Conservation (phyloP, 2,797 vertebrate genomes). For the Xerus rutilus region DNA sequence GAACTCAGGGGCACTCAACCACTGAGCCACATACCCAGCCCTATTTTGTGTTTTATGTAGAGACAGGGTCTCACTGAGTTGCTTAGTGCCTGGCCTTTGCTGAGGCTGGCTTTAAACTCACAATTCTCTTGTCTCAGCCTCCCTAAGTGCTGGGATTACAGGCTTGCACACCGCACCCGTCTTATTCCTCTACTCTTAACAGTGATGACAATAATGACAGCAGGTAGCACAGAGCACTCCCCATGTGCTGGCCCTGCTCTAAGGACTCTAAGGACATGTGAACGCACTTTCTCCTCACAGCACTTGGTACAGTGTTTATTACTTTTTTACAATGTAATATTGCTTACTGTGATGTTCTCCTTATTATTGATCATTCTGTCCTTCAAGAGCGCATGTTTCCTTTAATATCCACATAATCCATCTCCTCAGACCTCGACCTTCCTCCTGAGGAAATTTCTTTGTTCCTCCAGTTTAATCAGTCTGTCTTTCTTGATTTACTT, state of each 20-base stretch:
- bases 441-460: background rate
- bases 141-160: no score
- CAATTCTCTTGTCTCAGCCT: no score
- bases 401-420: background rate
- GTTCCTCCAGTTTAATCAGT: background rate
- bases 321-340: background rate
- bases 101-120: no score
- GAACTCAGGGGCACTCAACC: no score
- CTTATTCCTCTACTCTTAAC: background rate
- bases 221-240: background rate
- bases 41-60: no score
- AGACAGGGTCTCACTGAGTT: no score
- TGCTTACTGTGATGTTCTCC: background rate
- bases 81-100: no score
- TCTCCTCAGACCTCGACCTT: conserved; percentile 13
- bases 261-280: background rate
- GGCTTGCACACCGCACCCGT: no score
- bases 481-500: conserved; percentile 49
- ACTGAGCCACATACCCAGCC: no score
- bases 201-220: background rate
- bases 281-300: background rate
- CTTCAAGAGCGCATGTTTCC: background rate
- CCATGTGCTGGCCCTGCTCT: accelerated
- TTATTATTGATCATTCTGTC: background rate
- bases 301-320: background rate